These are phyloP conservation scores for Ischnus inquisitorius DNA, from an alignment of 2,888 invertebrate genomes.

Conservation along the genomic window DNA sequence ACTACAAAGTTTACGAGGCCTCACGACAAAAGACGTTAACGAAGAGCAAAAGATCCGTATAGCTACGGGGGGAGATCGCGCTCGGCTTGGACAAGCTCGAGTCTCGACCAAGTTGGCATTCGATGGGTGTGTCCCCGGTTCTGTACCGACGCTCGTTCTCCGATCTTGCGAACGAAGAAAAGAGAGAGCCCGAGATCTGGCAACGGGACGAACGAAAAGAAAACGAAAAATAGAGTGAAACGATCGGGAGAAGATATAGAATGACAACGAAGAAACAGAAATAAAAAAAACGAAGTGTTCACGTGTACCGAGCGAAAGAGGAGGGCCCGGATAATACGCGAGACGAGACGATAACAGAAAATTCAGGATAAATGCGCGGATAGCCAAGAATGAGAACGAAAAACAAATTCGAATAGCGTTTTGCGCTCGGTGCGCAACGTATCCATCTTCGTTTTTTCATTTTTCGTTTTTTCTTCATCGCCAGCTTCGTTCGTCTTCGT, in stretches of 20 bases:
- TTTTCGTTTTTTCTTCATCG: conserved; percentile 42
- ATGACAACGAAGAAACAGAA: not conserved
- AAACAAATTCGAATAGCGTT: not conserved
- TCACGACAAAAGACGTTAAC: conserved; percentile 73
- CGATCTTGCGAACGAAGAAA: conserved; percentile 55
- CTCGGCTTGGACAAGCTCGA: conserved; percentile 46
- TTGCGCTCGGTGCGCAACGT: not conserved
- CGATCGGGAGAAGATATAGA: conserved; percentile 39
- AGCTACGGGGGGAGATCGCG: conserved; percentile 36
- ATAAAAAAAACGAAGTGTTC: conserved; percentile 11
- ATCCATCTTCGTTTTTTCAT: conserved; percentile 56
- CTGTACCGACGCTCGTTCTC: conserved; percentile 63
- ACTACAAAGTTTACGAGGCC: conserved; percentile 71
- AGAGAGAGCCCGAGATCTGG: conserved; percentile 51
- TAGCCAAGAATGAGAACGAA: not conserved
- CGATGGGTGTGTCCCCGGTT: conserved; percentile 72
- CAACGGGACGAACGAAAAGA: conserved; percentile 55
- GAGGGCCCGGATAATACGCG: conserved; percentile 19
- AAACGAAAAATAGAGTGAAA: conserved; percentile 32
- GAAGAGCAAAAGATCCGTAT: conserved; percentile 67
- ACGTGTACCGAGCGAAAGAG: conserved; percentile 20
- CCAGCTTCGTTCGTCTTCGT: conserved; percentile 54
- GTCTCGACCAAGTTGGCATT: conserved; percentile 67
- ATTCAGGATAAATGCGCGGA: conserved; percentile 27
- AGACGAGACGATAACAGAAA: conserved; percentile 41